A percentile compares a stretch with the other conserved stretches of the same genome.
Evolutionary conservation across 2,113 vertebrate species (phyloP).

Genomic region (Actenoides hombroni): DNA sequence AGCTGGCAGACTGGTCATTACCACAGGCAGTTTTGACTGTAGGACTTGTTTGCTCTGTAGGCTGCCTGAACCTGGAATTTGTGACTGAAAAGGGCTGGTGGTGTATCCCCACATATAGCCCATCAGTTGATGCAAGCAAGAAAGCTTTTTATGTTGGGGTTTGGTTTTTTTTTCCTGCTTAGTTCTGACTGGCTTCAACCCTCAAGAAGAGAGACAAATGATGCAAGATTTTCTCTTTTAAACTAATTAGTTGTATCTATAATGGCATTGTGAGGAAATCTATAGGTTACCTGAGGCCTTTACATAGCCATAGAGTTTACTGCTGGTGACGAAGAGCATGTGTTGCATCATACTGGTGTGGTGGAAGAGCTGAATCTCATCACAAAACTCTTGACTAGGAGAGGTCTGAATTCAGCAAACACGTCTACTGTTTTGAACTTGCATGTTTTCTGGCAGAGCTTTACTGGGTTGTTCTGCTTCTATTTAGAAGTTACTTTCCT

Average conservation of each 20-base stretch:
- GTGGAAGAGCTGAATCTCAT: not conserved
- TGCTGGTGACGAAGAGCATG: not conserved
- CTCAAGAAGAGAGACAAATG: not conserved
- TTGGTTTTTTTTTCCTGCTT: not conserved
- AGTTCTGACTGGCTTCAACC: not conserved
- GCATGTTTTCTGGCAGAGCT: not conserved
- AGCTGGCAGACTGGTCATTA: not conserved
- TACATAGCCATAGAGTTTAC: not conserved
- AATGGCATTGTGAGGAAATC: not conserved
- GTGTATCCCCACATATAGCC: not conserved
- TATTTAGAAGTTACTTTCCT: not conserved
- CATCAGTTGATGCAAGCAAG: not conserved
- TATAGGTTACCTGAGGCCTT: not conserved
- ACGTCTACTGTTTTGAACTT: not conserved
- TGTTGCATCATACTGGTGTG: not conserved
- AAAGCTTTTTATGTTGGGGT: not conserved
- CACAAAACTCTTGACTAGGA: not conserved
- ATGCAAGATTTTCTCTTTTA: not conserved
- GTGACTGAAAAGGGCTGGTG: not conserved
- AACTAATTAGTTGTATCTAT: not conserved
- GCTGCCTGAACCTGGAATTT: not conserved
- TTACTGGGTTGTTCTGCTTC: not conserved
- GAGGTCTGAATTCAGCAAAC: not conserved
- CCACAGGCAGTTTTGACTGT: not conserved
- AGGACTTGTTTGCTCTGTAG: not conserved